These are phyloP conservation scores for Potamarius usumacintae DNA, from an alignment of 2,113 vertebrate species.

Conservation along the genomic window DNA sequence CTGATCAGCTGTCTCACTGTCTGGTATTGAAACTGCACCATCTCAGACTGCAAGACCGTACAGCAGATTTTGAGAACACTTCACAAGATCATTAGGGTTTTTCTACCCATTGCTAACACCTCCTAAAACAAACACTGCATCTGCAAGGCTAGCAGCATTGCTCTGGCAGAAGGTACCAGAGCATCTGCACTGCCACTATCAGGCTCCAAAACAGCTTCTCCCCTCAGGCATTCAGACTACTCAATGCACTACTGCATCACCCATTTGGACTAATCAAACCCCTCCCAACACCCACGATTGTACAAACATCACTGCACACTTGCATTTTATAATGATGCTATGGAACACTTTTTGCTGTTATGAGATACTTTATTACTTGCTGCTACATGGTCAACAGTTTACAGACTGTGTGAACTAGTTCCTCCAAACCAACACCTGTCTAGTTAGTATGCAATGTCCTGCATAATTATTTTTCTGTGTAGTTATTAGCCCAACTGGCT, in stretches of 20 bases:
- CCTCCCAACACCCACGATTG: neutral
- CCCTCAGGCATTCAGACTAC: slow-evolving; percentile 1
- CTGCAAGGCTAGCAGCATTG: neutral
- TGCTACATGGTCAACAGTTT: neutral
- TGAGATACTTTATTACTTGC: neutral
- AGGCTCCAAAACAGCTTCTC: neutral
- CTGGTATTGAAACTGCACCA: neutral
- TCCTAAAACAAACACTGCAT: neutral
- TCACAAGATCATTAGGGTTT: neutral
- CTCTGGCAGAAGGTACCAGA: slow-evolving; percentile 4
- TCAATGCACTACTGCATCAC: neutral
- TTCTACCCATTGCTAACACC: neutral
- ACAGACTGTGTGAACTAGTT: neutral
- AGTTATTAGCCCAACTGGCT: neutral
- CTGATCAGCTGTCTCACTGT: neutral
- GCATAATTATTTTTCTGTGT: neutral
- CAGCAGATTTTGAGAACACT: neutral
- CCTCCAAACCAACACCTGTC: neutral
- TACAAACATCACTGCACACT: neutral
- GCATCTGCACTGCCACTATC: neutral
- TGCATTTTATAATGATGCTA: neutral
- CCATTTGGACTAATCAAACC: neutral
- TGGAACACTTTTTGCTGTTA: neutral
- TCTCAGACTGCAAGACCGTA: neutral
- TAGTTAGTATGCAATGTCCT: neutral